phyloP scores from a whole-genome alignment of 2,797 vertebrate species.

The Xenentodon cancila region DNA sequence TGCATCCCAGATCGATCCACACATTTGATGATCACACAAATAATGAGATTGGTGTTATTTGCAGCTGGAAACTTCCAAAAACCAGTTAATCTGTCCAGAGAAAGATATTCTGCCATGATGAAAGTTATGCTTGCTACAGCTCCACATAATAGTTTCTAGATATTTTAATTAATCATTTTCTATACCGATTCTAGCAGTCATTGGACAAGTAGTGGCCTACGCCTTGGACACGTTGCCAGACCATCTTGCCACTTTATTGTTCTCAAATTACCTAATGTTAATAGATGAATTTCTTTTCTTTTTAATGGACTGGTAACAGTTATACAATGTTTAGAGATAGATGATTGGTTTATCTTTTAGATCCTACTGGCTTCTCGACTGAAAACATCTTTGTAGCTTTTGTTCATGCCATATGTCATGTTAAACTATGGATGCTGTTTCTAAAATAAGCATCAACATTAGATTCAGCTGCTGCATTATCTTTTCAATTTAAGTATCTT shows the following conservation, averaged over 20 bases:
- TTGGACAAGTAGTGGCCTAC: too few species aligned
- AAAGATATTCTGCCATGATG: slow-evolving; percentile 2
- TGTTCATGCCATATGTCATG: too few species aligned
- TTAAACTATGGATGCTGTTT: not conserved
- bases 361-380: too few species aligned
- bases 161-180: too few species aligned
- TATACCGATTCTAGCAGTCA: too few species aligned
- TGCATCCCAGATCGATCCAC: slow-evolving; percentile 19
- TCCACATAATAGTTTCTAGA: too few species aligned
- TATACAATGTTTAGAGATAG: not conserved
- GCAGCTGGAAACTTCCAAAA: slow-evolving; percentile 25
- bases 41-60: slow-evolving; percentile 43
- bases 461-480: not conserved
- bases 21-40: slow-evolving; percentile 32
- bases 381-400: too few species aligned
- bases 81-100: slow-evolving; percentile 21
- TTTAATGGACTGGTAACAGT: not conserved
- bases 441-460: not conserved
- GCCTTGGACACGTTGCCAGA: too few species aligned
- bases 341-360: too few species aligned
- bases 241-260: slow-evolving; percentile 18
- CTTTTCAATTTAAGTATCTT: slow-evolving; percentile 9
- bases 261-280: slow-evolving; percentile 17
- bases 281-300: slow-evolving; percentile 2
- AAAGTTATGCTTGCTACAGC: too few species aligned